Evolutionary conservation across 2,888 invertebrate species (phyloP).

Genomic region (Diachrysia chrysitis): DNA sequence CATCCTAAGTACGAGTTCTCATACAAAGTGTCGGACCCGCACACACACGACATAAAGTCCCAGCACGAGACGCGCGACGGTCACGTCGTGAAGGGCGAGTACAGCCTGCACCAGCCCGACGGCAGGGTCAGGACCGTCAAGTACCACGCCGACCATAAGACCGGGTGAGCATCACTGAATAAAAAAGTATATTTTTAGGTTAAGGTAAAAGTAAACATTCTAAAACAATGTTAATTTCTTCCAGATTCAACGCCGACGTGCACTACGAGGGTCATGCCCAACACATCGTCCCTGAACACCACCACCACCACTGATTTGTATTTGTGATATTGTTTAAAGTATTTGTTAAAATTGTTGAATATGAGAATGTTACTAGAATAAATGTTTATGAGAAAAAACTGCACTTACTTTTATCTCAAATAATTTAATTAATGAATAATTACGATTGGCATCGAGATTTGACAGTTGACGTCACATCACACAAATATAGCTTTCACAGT

Average conservation of each 20-base stretch:
- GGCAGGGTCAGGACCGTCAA: conserved; percentile 70
- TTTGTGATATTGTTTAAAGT: conserved; percentile 18
- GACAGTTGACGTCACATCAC: too few relatives aligned
- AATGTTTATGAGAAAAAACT: background rate
- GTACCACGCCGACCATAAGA: conserved; percentile 47
- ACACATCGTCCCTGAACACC: conserved; percentile 47
- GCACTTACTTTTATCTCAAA: background rate
- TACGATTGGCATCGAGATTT: too few relatives aligned
- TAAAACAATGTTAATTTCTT: background rate
- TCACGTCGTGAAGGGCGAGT: conserved; percentile 88
- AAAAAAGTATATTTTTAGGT: too few relatives aligned
- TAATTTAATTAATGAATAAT: too few relatives aligned
- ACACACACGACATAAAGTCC: conserved; percentile 87
- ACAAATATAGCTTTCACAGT: too few relatives aligned
- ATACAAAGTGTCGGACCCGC: conserved; percentile 86
- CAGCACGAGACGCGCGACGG: conserved; percentile 87
- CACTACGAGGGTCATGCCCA: conserved; percentile 54
- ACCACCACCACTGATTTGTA: conserved; percentile 37
- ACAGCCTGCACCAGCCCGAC: conserved; percentile 69
- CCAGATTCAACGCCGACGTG: conserved; percentile 48
- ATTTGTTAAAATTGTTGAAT: conserved; percentile 12
- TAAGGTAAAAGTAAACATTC: background rate
- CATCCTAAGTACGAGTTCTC: conserved; percentile 86
- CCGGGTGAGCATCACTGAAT: conserved; percentile 23
- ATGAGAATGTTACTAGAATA: conserved; percentile 17